These are phyloP conservation scores for Pterostichus niger DNA, from an alignment of 2,888 invertebrate genomes.

Conservation along the genomic window DNA sequence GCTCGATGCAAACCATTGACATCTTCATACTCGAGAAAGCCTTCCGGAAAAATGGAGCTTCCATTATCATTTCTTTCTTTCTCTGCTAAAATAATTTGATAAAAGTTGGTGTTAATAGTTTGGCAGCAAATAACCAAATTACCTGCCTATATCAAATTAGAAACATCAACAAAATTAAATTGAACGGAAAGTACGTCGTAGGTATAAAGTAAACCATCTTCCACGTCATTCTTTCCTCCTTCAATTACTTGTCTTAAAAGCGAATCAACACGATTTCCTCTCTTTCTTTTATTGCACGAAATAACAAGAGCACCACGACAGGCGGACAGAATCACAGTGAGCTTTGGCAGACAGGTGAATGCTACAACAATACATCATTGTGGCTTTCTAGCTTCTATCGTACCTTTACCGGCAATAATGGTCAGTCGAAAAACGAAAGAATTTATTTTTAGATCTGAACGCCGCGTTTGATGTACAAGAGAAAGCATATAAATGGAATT, in stretches of 20 bases:
- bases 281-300: background rate
- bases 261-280: background rate
- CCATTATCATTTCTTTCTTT: too few relatives aligned
- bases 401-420: conserved; percentile 30
- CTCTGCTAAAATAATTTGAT: too few relatives aligned
- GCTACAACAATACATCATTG: conserved; percentile 46
- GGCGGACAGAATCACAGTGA: conserved; percentile 27
- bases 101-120: too few relatives aligned
- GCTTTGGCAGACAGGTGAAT: conserved; percentile 49
- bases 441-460: conserved; percentile 49
- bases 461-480: conserved; percentile 43
- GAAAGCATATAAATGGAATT: conserved; percentile 53
- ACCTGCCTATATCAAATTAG: too few relatives aligned
- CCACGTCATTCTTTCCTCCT: background rate
- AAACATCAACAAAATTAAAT: too few relatives aligned
- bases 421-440: conserved; percentile 31
- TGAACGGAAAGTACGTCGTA: too few relatives aligned
- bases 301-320: background rate
- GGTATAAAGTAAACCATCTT: too few relatives aligned
- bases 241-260: conserved; percentile 10
- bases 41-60: too few relatives aligned
- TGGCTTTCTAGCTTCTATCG: conserved; percentile 10
- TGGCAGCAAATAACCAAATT: too few relatives aligned
- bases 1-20: too few relatives aligned
- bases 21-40: too few relatives aligned